Evolutionary conservation across 2,888 invertebrate species (phyloP).

Genomic region (Melangyna quadrimaculata): DNA sequence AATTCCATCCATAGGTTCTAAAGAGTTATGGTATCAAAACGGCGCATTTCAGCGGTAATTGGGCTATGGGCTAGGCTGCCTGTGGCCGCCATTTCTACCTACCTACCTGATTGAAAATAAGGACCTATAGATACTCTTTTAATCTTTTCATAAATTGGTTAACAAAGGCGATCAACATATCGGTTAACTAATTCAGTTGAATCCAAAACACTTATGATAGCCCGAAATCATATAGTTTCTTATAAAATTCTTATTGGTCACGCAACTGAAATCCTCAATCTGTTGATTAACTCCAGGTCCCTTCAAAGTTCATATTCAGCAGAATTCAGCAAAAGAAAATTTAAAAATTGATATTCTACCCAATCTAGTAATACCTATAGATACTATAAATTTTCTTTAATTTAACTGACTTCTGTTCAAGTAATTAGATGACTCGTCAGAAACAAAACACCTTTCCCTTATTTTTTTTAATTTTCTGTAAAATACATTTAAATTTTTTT

Average conservation of each 20-base stretch:
- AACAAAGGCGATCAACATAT: too few species aligned
- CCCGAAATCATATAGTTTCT: background rate
- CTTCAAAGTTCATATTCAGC: background rate
- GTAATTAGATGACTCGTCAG: conserved; percentile 11
- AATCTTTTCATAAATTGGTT: too few species aligned
- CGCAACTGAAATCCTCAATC: background rate
- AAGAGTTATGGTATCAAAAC: too few species aligned
- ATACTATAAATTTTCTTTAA: background rate
- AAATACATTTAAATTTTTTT: conserved; percentile 10
- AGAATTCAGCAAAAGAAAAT: background rate
- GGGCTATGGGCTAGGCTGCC: too few species aligned
- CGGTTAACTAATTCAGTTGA: too few species aligned
- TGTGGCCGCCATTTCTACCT: too few species aligned
- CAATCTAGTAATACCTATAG: background rate
- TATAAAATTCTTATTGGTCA: background rate
- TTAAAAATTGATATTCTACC: background rate
- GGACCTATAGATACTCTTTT: too few species aligned
- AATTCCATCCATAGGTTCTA: too few species aligned
- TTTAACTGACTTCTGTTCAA: conserved; percentile 14
- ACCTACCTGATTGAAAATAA: too few species aligned
- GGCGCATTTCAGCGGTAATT: too few species aligned
- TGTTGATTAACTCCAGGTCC: background rate
- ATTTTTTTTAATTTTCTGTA: background rate
- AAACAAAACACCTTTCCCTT: conserved; percentile 29
- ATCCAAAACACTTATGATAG: too few species aligned